phyloP scores from a whole-genome alignment of 2,888 invertebrate species.

The Drosophila peninsularis region DNA sequence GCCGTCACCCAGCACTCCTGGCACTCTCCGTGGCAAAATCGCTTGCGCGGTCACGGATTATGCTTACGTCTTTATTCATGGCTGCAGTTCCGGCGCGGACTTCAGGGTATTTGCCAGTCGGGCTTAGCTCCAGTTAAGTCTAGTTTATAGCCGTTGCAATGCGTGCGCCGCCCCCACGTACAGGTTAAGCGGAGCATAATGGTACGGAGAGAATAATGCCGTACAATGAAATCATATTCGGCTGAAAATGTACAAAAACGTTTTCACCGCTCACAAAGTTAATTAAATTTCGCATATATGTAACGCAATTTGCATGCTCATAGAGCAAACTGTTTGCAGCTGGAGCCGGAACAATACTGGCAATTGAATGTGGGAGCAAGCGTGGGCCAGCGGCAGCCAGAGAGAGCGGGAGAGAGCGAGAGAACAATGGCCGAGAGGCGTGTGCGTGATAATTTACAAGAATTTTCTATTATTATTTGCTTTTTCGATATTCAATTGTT shows the following conservation, averaged over 20 bases:
- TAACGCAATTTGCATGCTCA: slow-evolving; percentile 1
- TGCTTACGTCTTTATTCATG: not conserved
- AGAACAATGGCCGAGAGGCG: not conserved
- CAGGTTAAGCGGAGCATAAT: not conserved
- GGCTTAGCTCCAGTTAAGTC: not conserved
- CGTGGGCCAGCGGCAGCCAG: not conserved
- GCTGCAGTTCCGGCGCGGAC: not conserved
- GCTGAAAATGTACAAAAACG: slow-evolving; percentile 3
- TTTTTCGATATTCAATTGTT: slow-evolving; percentile 16
- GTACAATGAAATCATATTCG: not conserved
- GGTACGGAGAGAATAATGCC: not conserved
- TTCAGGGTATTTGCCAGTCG: not conserved
- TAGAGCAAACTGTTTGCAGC: not conserved
- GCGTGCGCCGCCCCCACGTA: not conserved
- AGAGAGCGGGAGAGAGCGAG: not conserved
- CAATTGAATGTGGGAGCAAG: slow-evolving; percentile 3
- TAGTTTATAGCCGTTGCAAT: not conserved
- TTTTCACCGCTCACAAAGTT: not conserved
- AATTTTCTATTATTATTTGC: slow-evolving; percentile 14
- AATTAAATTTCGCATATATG: slow-evolving; percentile 6
- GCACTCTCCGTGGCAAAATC: not conserved
- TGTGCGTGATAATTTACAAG: slow-evolving; percentile 11
- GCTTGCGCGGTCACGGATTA: not conserved
- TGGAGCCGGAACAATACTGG: slow-evolving; percentile 1
- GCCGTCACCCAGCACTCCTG: no score